Percentiles rank a stretch among this genome's conserved stretches.
phyloP scores from a whole-genome alignment of 2,797 vertebrate species.

The Holocentrus rufus region DNA sequence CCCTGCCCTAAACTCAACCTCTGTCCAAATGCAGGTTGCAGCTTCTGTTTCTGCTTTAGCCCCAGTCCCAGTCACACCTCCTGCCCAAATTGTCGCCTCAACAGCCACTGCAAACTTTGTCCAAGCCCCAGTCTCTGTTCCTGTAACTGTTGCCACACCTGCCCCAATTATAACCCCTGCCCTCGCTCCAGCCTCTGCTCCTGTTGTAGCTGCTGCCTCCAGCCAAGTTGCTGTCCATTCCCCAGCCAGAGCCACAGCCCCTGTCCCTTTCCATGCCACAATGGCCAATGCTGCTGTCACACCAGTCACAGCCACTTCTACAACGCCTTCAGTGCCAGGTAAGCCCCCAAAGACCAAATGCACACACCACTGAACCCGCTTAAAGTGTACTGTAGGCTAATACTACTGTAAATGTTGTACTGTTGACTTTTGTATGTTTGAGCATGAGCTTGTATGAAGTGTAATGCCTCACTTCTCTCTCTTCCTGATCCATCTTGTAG shows the following conservation, averaged over 20 bases:
- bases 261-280: conserved; percentile 60
- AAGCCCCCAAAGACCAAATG: conserved; percentile 33
- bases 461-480: background rate
- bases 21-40: background rate
- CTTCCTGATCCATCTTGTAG: conserved; percentile 49
- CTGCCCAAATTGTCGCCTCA: conserved; percentile 21
- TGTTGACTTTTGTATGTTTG: background rate
- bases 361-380: too few species aligned
- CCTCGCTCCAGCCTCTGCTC: conserved; percentile 64
- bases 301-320: conserved; percentile 77
- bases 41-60: conserved; percentile 30
- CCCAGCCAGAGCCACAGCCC: conserved; percentile 50
- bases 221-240: conserved; percentile 58
- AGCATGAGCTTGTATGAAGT: background rate
- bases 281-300: conserved; percentile 74
- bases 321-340: conserved; percentile 89
- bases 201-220: conserved; percentile 61
- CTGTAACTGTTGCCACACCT: conserved; percentile 54
- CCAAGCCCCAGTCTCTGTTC: conserved; percentile 44
- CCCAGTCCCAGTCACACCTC: conserved; percentile 19
- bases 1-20: background rate
- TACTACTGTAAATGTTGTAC: background rate
- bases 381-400: too few species aligned
- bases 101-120: background rate
- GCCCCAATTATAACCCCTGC: conserved; percentile 64